Evolutionary conservation across 2,113 vertebrate species (phyloP).

Genomic region (Strigops habroptila): DNA sequence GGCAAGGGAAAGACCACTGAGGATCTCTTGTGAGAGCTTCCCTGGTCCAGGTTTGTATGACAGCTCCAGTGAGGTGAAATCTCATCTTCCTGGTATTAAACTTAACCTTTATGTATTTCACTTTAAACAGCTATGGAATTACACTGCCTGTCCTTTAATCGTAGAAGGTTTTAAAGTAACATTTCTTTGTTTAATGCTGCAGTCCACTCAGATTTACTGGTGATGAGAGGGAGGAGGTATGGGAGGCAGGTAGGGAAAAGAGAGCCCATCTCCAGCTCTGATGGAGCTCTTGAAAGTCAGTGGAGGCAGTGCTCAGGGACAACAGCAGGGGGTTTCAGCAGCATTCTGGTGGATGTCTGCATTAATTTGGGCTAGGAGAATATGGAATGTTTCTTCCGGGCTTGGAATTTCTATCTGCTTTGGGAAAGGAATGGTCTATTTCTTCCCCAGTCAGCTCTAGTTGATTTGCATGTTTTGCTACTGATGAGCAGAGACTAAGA

Average conservation of each 20-base stretch:
- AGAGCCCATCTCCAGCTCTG: not conserved
- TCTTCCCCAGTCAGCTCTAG: not conserved
- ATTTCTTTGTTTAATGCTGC: not conserved
- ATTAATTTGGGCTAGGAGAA: not conserved
- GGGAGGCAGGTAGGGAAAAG: not conserved
- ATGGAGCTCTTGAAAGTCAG: not conserved
- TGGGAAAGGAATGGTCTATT: not conserved
- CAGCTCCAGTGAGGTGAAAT: not conserved
- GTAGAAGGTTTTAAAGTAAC: not conserved
- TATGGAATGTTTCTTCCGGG: not conserved
- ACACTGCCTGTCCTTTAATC: not conserved
- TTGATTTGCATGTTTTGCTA: fast-evolving
- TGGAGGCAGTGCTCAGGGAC: not conserved
- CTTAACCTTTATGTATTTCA: conserved; percentile 15
- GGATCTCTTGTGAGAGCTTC: not conserved
- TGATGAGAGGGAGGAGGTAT: not conserved
- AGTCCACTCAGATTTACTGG: not conserved
- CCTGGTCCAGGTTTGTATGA: not conserved
- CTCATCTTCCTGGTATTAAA: conserved; percentile 21
- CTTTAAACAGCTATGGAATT: not conserved
- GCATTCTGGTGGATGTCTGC: not conserved
- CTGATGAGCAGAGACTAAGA: not conserved
- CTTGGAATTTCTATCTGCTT: not conserved
- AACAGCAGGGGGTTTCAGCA: not conserved
- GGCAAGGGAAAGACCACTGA: fast-evolving